These are phyloP conservation scores for Lasioglossum morio DNA, from an alignment of 2,888 invertebrate genomes.

Conservation along the genomic window DNA sequence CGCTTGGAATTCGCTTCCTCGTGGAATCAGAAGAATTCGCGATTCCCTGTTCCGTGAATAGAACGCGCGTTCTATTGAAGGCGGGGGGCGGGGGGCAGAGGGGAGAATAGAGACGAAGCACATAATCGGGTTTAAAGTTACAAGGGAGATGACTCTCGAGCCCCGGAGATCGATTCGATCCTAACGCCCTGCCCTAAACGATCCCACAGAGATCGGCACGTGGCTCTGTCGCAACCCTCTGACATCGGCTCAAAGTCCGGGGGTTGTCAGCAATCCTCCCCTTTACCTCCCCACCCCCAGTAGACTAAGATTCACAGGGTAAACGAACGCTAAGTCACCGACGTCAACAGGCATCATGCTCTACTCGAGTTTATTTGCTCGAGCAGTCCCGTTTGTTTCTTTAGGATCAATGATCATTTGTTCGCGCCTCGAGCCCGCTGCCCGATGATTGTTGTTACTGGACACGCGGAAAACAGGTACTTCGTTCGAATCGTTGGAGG, in stretches of 20 bases:
- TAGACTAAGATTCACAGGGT: conserved; percentile 69
- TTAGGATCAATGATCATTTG: conserved; percentile 67
- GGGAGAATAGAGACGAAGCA: conserved; percentile 9
- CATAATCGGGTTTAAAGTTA: conserved; percentile 53
- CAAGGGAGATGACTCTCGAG: conserved; percentile 14
- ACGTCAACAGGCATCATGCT: conserved; percentile 75
- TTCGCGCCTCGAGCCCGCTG: neutral
- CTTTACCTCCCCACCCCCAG: conserved; percentile 28
- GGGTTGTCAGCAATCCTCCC: conserved; percentile 40
- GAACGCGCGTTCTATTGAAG: neutral
- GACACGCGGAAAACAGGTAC: neutral
- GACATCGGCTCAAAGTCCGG: conserved; percentile 64
- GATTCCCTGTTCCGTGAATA: neutral
- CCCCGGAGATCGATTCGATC: conserved; percentile 71
- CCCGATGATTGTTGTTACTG: neutral
- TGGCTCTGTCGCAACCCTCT: conserved; percentile 78
- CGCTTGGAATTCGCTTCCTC: conserved; percentile 23
- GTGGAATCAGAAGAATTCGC: conserved; percentile 12
- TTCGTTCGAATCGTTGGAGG: neutral
- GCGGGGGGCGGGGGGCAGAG: neutral
- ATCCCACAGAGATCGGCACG: conserved; percentile 83
- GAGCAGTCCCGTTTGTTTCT: conserved; percentile 71
- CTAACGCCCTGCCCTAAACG: conserved; percentile 77
- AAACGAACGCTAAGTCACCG: conserved; percentile 78
- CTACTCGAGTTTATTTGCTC: conserved; percentile 77